Conservation (phyloP, 2,797 vertebrate species). For the Leptodactylus fallax region DNA sequence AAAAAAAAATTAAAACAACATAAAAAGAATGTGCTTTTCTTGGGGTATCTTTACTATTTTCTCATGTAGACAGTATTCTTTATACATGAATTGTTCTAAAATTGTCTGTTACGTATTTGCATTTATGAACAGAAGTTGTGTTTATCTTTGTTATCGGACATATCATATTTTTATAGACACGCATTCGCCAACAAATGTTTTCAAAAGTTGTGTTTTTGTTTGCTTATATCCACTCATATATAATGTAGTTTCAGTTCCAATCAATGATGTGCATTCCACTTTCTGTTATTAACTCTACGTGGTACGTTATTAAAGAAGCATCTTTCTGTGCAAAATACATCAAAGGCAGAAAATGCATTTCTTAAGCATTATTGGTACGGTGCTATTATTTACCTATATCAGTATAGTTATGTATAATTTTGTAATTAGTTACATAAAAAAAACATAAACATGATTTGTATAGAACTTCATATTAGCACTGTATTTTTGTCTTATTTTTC, state of each 20-base stretch:
- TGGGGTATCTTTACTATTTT: conserved; percentile 68
- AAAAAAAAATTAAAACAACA: conserved; percentile 75
- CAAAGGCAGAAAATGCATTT: conserved; percentile 75
- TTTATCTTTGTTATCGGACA: conserved; percentile 46
- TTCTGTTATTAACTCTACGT: conserved; percentile 83
- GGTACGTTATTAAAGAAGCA: conserved; percentile 73
- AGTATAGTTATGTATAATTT: conserved; percentile 83
- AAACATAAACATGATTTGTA: conserved; percentile 79
- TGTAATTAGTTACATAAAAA: conserved; percentile 81
- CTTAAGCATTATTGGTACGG: conserved; percentile 82
- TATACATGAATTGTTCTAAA: conserved; percentile 70
- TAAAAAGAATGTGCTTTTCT: conserved; percentile 79
- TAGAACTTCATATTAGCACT: conserved; percentile 80
- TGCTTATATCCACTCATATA: conserved; percentile 57
- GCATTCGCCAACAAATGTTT: conserved; percentile 48
- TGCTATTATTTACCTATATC: conserved; percentile 90
- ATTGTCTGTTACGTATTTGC: conserved; percentile 66
- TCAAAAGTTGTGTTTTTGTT: conserved; percentile 48
- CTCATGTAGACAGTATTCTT: conserved; percentile 65
- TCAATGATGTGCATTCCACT: conserved; percentile 99
- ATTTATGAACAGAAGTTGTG: conserved; percentile 65
- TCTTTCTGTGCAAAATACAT: conserved; percentile 72
- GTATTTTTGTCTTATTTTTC: conserved; percentile 67
- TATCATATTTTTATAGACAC: conserved; percentile 62
- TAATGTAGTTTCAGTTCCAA: conserved; percentile 73